Evolutionary conservation across 2,113 vertebrate genomes (phyloP).

Genomic region (Alexandromys fortis): DNA sequence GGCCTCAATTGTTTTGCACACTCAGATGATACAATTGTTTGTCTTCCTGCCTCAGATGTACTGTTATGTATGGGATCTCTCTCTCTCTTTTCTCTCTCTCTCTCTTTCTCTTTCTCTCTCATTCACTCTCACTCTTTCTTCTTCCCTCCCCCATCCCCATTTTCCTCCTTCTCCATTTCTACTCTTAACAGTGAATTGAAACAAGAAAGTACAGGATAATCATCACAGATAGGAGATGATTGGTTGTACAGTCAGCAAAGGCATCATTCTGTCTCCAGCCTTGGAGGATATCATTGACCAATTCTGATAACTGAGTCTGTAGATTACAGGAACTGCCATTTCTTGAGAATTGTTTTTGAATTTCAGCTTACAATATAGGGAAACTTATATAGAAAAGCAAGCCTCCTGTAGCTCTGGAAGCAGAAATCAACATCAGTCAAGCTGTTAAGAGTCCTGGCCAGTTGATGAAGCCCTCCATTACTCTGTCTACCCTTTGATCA

Average conservation of each 20-base stretch:
- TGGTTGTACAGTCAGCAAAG: constrained; percentile 50
- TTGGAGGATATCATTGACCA: constrained; percentile 68
- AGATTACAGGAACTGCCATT: constrained; percentile 64
- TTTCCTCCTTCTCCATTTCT: not conserved
- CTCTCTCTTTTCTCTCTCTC: not conserved
- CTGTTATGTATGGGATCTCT: not conserved
- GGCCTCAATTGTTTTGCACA: not conserved
- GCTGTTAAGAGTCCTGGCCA: constrained; percentile 48
- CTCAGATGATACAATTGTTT: not conserved
- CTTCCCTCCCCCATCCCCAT: not conserved
- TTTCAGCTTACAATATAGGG: constrained; percentile 41
- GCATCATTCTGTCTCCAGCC: constrained; percentile 45
- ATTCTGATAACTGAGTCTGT: constrained; percentile 70
- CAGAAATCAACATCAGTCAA: constrained; percentile 53
- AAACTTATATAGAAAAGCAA: constrained; percentile 62
- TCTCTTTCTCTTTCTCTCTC: not conserved
- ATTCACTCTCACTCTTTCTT: not conserved
- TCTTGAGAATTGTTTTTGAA: constrained; percentile 68
- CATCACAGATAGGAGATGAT: constrained; percentile 61
- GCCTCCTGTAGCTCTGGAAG: constrained; percentile 49
- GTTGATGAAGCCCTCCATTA: constrained; percentile 59
- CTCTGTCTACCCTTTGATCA: constrained; percentile 56
- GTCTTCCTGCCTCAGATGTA: not conserved
- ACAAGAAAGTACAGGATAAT: constrained; percentile 49
- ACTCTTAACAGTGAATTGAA: constrained; percentile 59